phyloP scores from a whole-genome alignment of 1,140 invertebrate genomes.

The Vanessa atalanta region DNA sequence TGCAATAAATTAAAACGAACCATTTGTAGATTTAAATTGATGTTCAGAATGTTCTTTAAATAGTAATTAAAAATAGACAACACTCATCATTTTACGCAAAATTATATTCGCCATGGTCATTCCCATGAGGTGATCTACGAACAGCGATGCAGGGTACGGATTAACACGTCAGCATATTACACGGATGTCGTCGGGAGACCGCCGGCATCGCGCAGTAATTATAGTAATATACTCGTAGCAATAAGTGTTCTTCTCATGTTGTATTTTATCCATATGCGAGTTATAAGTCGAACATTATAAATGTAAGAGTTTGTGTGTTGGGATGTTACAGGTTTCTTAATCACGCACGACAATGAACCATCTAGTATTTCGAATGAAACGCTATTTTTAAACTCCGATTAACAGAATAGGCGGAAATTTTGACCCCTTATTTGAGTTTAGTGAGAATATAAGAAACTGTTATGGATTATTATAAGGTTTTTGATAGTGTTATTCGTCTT shows the following conservation, averaged over 20 bases:
- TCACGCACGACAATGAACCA: no score
- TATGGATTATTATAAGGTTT: no score
- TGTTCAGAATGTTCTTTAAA: background rate
- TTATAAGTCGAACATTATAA: background rate
- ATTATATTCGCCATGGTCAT: conserved; percentile 53
- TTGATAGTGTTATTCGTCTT: no score
- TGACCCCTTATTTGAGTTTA: no score
- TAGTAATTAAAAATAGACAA: conserved; percentile 4
- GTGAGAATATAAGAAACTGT: no score
- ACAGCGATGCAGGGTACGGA: conserved; percentile 39
- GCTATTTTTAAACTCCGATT: no score
- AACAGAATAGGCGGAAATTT: no score
- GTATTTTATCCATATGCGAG: background rate
- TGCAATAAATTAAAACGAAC: no score
- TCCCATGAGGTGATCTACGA: conserved; percentile 43
- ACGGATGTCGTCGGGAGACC: conserved; percentile 47
- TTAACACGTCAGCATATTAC: conserved; percentile 65
- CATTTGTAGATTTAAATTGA: background rate
- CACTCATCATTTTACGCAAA: conserved; percentile 35
- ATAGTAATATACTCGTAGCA: conserved; percentile 8
- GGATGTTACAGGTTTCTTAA: no score
- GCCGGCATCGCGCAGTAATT: conserved; percentile 22
- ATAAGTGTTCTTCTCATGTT: background rate
- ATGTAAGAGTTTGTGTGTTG: background rate
- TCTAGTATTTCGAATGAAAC: no score